These are phyloP conservation scores for Charadrius vociferus DNA, from an alignment of 2,113 vertebrate species.

Conservation along the genomic window DNA sequence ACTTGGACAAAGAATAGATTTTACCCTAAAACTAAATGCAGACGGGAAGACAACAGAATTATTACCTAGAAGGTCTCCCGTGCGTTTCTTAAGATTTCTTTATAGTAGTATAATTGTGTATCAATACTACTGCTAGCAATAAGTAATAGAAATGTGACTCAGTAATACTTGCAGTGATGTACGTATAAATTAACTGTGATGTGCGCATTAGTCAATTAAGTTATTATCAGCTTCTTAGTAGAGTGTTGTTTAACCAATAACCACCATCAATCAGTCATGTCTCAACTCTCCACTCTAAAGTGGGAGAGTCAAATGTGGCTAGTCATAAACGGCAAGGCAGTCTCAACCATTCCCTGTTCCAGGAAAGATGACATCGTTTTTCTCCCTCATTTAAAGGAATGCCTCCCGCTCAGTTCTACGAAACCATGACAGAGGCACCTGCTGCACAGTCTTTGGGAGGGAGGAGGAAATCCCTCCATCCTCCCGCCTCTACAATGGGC, in stretches of 20 bases:
- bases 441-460: neutral
- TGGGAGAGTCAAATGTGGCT: fast-evolving
- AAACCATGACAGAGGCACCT: neutral
- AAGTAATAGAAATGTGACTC: neutral
- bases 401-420: neutral
- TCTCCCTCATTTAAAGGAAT: neutral
- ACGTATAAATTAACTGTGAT: neutral
- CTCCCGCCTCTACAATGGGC: neutral
- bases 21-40: neutral
- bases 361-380: neutral
- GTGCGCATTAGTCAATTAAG: neutral
- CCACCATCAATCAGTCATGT: neutral
- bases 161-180: neutral
- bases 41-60: neutral
- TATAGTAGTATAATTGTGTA: neutral
- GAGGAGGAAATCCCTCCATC: neutral
- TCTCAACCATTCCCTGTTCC: neutral
- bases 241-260: neutral
- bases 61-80: neutral
- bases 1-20: neutral
- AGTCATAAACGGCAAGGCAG: neutral
- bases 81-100: neutral
- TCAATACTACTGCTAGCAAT: neutral
- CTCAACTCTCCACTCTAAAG: neutral
- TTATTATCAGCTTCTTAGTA: neutral